These are phyloP conservation scores for Zaprionus gabonicus DNA, from an alignment of 1,140 invertebrate genomes.

Conservation along the genomic window DNA sequence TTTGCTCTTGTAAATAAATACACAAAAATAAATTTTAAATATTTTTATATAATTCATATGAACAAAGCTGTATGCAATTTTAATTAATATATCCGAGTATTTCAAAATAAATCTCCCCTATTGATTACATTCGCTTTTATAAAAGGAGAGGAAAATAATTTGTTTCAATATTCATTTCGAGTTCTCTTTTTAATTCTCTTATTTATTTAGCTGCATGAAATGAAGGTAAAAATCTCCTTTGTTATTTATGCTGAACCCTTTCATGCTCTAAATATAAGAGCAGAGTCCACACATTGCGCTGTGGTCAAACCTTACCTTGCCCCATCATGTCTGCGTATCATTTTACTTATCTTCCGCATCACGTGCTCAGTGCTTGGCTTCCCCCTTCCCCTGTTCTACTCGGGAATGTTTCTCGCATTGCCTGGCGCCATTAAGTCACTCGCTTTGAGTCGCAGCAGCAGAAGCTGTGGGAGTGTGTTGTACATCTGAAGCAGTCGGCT, in stretches of 20 bases:
- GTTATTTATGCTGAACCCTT: background rate
- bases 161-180: background rate
- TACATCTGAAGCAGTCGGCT: too few species aligned
- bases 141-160: background rate
- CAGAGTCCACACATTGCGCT: conserved; percentile 13
- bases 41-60: background rate
- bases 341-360: conserved; percentile 65
- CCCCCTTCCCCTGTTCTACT: background rate
- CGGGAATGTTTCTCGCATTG: background rate
- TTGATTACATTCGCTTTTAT: too few species aligned
- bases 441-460: conserved; percentile 3
- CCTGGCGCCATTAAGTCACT: conserved; percentile 68
- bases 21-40: too few species aligned
- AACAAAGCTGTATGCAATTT: background rate
- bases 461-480: too few species aligned
- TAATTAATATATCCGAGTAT: too few species aligned
- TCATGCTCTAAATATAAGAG: background rate
- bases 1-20: too few species aligned
- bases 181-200: background rate
- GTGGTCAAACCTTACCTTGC: conserved; percentile 6
- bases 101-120: too few species aligned
- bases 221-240: background rate
- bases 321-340: conserved; percentile 48
- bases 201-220: background rate
- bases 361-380: conserved; percentile 53